phyloP scores from a whole-genome alignment of 2,113 vertebrate genomes.

The Propithecus coquereli region DNA sequence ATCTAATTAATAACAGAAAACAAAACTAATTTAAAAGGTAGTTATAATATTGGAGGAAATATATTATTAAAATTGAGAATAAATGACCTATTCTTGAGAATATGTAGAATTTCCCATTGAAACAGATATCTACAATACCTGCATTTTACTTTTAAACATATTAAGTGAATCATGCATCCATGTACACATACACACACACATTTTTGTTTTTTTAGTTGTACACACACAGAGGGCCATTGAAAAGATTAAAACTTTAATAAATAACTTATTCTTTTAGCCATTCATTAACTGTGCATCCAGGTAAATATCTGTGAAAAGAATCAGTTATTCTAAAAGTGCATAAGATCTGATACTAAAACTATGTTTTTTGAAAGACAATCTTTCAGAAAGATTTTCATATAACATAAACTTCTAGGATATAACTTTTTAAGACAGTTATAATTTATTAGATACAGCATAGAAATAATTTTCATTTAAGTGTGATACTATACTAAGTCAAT shows the following conservation, averaged over 20 bases:
- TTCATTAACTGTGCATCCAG: neutral
- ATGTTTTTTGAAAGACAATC: neutral
- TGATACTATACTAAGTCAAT: neutral
- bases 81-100: neutral
- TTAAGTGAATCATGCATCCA: neutral
- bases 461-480: neutral
- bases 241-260: neutral
- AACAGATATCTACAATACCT: neutral
- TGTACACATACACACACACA: neutral
- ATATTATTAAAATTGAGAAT: neutral
- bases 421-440: neutral
- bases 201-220: neutral
- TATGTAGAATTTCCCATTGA: neutral
- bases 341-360: neutral
- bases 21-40: neutral
- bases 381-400: neutral
- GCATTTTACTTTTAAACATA: neutral
- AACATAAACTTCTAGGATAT: neutral
- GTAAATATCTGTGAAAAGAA: neutral
- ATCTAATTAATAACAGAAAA: neutral
- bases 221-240: neutral
- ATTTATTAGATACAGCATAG: neutral
- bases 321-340: neutral
- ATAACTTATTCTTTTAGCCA: neutral
- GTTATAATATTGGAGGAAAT: neutral